Base-by-base conservation (phyloP, 2,113 vertebrate genomes). In the Poeciliopsis retropinna region DNA sequence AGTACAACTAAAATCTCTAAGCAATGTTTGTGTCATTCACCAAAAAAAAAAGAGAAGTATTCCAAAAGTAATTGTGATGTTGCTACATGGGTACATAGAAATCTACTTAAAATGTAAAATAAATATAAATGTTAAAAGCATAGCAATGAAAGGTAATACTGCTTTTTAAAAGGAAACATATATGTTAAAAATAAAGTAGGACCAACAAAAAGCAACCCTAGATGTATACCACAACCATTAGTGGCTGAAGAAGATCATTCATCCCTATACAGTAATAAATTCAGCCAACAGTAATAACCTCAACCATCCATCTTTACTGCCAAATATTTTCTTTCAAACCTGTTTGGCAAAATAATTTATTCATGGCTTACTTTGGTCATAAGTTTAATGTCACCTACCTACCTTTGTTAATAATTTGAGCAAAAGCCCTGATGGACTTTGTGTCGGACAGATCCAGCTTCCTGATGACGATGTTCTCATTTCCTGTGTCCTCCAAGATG, bases 381-480 rank as follows among this genome's bases (percentile, higher is more conserved):
- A 13, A 15, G 30, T 73, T 64, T 30, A 64, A 13, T n/a, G 2
- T 3, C 25, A 13, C 8, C 61, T 13, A 19, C 63, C 17, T 65
- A 94, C 94, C 94, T 75, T 86, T 92, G 77, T 91, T 94, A 62
- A 95, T 86, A 47, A 93, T 13, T 17, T 94, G 92, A 39, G 93
- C 93, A 77, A 95, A 95, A 1, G 87, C 92, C 73, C 80, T 86
- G 73, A 95, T 93, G 51, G 95, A 95, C 82, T 84, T 92, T 70
- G 65, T 93, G 72, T 94, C 92, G n/a, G 95, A 93, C 37, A 95
- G 87, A 87, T 95, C 94, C 73, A 95, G 86, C 78, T 92, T 95
- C 63, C 82, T 91, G 41, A 93, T 88, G n/a, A 93, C 66, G 54
- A 95, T 1, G 1, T 94, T 85, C 79, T 92, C 88, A 78, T 94